Evolutionary conservation across 2,113 vertebrate genomes (phyloP), one percentile per base, ranked within the genome.

Genomic region (Kryptolebias marmoratus): DNA sequence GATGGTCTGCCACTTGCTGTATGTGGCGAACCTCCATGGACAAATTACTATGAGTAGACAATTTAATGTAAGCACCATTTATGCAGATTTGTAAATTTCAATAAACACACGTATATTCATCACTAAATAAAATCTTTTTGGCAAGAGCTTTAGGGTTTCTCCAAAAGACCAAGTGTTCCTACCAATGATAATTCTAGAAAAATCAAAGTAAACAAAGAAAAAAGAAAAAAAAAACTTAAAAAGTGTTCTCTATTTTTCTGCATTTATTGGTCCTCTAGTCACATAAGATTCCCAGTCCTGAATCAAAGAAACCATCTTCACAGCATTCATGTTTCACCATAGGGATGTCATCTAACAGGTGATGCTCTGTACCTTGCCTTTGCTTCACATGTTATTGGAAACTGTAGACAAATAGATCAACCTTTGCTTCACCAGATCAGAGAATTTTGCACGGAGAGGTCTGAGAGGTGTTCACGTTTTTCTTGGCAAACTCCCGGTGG

Each of bases 351-450:
- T 53, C 36, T 53, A 53, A 52, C 1, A 65, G 31, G 31, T 11
- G 48, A 39, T 36, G 22, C 22, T 22, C 22, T 22, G 22, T 22
- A 18, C 48, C 31, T 22, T 31, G 11, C 12, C 48, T 68, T 53
- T 6, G 5, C 36, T 27, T 5, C 42, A 48, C 16, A 68, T 3
- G 27, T 18, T 1, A 2, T 5, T 22, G 55, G 66, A 30, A 68
- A 49, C 14, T 52, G 48, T 52, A 30, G 62, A 50, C 28, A 56
- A 47, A 56, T 56, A 48, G 44, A 45, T 48, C 52, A 68, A 44
- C 55, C 53, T 56, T 57, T 68, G 65, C 31, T 57, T 57, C 39
- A 57, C 54, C 64, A 68, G 52, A 31, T 18, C 11, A n/a, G 27
- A 48, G n/a, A 30, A 31, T n/a, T 56, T 30, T 55, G 14, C 53